Base-by-base conservation (phyloP, 2,797 vertebrate genomes). In the Macropus fuliginosus region DNA sequence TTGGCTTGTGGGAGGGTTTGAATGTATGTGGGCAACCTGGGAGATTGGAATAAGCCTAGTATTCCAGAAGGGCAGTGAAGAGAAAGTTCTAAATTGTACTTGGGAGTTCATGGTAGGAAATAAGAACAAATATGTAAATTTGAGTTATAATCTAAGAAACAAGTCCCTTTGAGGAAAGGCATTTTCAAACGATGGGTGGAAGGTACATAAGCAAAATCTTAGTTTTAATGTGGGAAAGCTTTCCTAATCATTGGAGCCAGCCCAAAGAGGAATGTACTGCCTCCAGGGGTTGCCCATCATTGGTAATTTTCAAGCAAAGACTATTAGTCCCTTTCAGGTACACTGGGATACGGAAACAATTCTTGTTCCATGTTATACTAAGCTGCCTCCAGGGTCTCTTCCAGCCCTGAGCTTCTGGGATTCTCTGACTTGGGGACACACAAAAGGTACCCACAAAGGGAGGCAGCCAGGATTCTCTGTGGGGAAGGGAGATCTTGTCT, bases 141-240 rank as follows among this genome's bases (percentile, higher is more conserved):
- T 94, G 93, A 50, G n/a, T 92, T 50, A 87, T 56, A 40, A 16
- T 31, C 24, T 94, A 93, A 95, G 54, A 55, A 95, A 94, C 14
- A 57, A 18, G 1, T 56, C 62, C 46, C 29, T 92, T 52, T 55
- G 29, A 89, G 28, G 66, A 11, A 93, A 55, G 62, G 59, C 50
- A 50, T 54, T 59, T 54, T 55, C 55, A 56, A 34, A 46, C 4
- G 3, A 87, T 87, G 18, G 40, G 18, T 27, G 21, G 21, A 87
- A 46, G 21, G 74, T 46, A 46, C 40, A 87, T 46, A 46, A 46
- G 40, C 12, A 2, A 40, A 87, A 24, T 46, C 9, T 46, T 50
- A 46, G 3, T 87, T 87, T 27, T 87, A 40, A 27, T 27, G 74
- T 87, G 46, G 40, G 21, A 87, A 27, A 46, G 0, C 10, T n/a